Evolutionary conservation across 2,888 invertebrate genomes (phyloP), one percentile per base, ranked within the genome.

Genomic region (Dilophus febrilis): DNA sequence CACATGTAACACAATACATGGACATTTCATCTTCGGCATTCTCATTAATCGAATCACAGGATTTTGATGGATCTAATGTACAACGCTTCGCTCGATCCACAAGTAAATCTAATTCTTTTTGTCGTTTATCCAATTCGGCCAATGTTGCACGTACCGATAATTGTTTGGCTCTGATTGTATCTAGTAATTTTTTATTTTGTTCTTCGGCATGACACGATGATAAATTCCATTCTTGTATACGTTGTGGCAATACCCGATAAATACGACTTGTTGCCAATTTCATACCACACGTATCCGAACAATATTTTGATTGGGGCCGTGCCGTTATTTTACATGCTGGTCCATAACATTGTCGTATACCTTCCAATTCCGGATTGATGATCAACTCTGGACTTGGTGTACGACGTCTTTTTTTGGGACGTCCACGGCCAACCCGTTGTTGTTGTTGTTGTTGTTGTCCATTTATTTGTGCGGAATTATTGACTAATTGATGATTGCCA

Each of bases 1-100:
- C 95, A 63, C 97, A 97, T 0, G 94, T 94, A 27, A 95, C 87
- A 60, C 97, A 97, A 58, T 90, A 90, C 72, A 90, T 85, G 38
- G 83, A 85, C 44, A 59, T 60, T 50, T 79, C 77, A 44, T 71
- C 73, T 48, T 71, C 71, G 7, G 69, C 65, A 44, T 81, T 79
- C 44, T 70, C 71, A 32, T 73, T 74, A 28, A 32, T 17, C 19
- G 49, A 51, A n/a, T 75, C 76, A 35, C 69, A 65, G 2, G 64
- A 57, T 40, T 70, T 69, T 0, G 70, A 67, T 0, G 70, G 68
- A 54, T 82, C 78, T 12, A 81, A 68, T 1, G 71, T 67, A 3
- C 79, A 74, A 45, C 74, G 75, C 49, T 74, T 80, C 0, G 86
- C 87, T 19, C 81, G 65, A 28, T 85, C 83, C 7, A 91, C 72